Evolutionary conservation across 2,797 vertebrate genomes (phyloP).

Genomic region (Dallia pectoralis): DNA sequence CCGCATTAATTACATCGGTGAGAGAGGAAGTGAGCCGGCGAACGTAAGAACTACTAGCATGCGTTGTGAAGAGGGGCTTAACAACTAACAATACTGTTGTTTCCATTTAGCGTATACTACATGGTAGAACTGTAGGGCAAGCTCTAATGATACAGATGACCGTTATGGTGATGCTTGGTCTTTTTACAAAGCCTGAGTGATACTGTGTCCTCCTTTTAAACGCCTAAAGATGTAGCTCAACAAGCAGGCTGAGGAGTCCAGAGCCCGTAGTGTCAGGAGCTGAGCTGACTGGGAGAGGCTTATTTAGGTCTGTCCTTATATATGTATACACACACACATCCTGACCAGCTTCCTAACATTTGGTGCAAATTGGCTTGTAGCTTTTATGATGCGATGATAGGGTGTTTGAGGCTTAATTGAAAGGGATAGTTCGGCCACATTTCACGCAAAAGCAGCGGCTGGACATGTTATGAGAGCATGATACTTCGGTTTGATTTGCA

Average conservation of each 20-base stretch:
- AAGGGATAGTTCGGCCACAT: not conserved
- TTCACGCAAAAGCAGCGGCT: too few species aligned
- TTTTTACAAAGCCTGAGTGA: conserved; percentile 48
- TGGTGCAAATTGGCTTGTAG: not conserved
- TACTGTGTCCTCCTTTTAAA: conserved; percentile 56
- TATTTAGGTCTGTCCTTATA: not conserved
- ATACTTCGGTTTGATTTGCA: too few species aligned
- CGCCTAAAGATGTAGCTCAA: conserved; percentile 47
- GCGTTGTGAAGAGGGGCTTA: conserved; percentile 34
- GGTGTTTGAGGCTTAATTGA: not conserved
- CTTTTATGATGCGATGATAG: not conserved
- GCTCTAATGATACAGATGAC: conserved; percentile 17
- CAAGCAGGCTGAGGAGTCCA: conserved; percentile 44
- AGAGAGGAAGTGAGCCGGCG: conserved; percentile 17
- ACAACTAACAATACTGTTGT: conserved; percentile 29
- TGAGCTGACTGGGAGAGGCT: conserved; percentile 9
- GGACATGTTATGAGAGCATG: too few species aligned
- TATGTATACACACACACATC: too few species aligned
- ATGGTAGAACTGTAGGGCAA: conserved; percentile 14
- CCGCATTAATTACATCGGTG: conserved; percentile 34
- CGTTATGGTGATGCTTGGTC: conserved; percentile 34
- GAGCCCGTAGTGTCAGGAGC: conserved; percentile 10
- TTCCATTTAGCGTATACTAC: conserved; percentile 32
- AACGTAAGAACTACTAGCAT: conserved; percentile 51
- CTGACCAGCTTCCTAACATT: not conserved